Percentiles rank a stretch among this genome's conserved stretches.
These are phyloP conservation scores for Eumerus sabulonum DNA, from an alignment of 2,888 invertebrate genomes.

Conservation along the genomic window DNA sequence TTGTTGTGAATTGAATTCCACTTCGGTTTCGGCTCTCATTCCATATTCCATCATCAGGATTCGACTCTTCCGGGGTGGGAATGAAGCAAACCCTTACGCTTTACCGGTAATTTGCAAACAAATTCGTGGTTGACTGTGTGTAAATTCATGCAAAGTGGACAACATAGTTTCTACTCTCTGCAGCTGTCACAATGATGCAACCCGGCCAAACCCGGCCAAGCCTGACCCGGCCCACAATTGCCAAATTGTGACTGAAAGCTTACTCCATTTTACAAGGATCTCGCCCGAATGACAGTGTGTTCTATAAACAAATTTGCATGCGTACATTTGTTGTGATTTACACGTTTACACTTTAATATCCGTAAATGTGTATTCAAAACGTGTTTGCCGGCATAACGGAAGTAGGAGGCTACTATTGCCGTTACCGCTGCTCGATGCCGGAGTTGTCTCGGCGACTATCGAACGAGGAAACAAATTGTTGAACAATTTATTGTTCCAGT, in stretches of 20 bases:
- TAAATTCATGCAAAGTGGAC: constrained; percentile 45
- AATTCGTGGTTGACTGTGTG: constrained; percentile 41
- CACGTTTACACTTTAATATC: constrained; percentile 5
- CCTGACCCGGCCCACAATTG: constrained; percentile 1
- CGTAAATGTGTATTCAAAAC: constrained; percentile 40
- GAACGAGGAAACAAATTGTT: constrained; percentile 61
- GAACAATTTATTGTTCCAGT: constrained; percentile 59
- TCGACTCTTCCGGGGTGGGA: neutral
- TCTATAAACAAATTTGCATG: constrained; percentile 55
- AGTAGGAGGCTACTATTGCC: neutral
- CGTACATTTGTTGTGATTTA: constrained; percentile 45
- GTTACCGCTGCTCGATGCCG: neutral
- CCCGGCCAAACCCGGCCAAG: neutral
- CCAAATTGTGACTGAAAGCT: constrained; percentile 23
- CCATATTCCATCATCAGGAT: too few relatives aligned
- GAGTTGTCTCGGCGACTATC: constrained; percentile 35
- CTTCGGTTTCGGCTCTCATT: neutral
- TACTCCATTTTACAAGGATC: neutral
- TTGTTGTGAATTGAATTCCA: constrained; percentile 38
- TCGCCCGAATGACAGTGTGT: constrained; percentile 8
- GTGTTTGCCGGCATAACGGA: neutral
- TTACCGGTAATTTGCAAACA: constrained; percentile 43
- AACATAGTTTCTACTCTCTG: constrained; percentile 31
- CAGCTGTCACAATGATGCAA: constrained; percentile 17
- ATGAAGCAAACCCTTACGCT: constrained; percentile 1